Percentiles rank a stretch among this genome's conserved stretches.
These are phyloP conservation scores for Silurus aristotelis DNA, from an alignment of 2,797 vertebrate genomes.

Conservation along the genomic window DNA sequence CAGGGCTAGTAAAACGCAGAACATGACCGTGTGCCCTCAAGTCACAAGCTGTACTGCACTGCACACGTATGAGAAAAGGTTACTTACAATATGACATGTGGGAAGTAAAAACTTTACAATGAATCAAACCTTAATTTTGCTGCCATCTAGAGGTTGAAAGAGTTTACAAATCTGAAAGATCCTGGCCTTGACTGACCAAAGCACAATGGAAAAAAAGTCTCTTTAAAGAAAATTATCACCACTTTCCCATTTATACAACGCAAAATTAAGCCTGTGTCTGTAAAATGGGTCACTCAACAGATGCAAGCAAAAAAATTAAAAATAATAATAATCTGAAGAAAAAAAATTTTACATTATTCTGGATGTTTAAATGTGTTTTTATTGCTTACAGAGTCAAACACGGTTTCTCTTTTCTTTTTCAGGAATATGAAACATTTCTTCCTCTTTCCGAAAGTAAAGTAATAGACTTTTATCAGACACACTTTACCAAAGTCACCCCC, in stretches of 20 bases:
- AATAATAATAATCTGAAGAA: not conserved
- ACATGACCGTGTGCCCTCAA: not conserved
- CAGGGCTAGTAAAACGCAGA: constrained; percentile 19
- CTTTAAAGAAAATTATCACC: not conserved
- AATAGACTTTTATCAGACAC: constrained; percentile 33
- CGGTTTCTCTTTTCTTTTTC: constrained; percentile 52
- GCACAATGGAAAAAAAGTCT: not conserved
- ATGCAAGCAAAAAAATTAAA: not conserved
- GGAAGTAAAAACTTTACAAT: not conserved
- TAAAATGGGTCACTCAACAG: not conserved
- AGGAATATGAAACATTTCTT: constrained; percentile 57
- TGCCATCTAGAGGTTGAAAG: constrained; percentile 28
- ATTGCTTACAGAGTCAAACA: constrained; percentile 80
- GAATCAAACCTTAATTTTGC: not conserved
- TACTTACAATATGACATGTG: not conserved
- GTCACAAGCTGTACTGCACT: not conserved
- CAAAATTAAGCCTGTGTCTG: not conserved
- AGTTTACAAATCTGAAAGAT: not conserved
- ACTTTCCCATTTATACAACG: not conserved
- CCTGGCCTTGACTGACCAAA: not conserved
- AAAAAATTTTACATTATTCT: not conserved
- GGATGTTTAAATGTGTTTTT: constrained; percentile 66
- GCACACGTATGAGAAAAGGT: not conserved
- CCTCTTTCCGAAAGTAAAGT: constrained; percentile 40
- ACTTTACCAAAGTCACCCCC: constrained; percentile 48